Percentiles rank a stretch among this genome's conserved stretches.
Evolutionary conservation across 2,797 vertebrate genomes (phyloP).

Genomic region (Neoniphon sammara): DNA sequence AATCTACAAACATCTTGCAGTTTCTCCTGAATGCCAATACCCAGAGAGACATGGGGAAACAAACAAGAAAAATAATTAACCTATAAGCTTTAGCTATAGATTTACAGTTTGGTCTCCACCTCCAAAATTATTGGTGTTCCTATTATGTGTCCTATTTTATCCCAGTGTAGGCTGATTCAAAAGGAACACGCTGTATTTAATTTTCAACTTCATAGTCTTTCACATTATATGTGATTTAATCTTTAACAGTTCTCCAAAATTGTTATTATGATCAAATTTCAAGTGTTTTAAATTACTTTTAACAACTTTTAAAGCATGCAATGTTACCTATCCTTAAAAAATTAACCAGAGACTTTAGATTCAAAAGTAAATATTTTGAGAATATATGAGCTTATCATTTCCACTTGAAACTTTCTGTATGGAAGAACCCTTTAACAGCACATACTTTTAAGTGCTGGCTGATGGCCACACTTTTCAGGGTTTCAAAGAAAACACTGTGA

Average conservation of each 20-base stretch:
- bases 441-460: constrained; percentile 70
- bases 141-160: constrained; percentile 1
- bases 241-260: constrained; percentile 14
- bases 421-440: constrained; percentile 52
- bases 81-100: constrained; percentile 11
- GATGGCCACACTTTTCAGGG: constrained; percentile 62
- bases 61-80: constrained; percentile 15
- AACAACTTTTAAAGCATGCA: constrained; percentile 9
- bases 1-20: no score
- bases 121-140: constrained; percentile 4
- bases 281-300: constrained; percentile 31
- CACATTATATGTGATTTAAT: constrained; percentile 1
- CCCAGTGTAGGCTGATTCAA: not conserved
- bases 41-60: not conserved
- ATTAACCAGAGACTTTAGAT: constrained; percentile 36
- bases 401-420: constrained; percentile 53
- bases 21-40: not conserved
- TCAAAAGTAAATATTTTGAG: constrained; percentile 53
- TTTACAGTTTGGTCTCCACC: constrained; percentile 32
- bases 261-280: constrained; percentile 18
- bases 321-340: constrained; percentile 32
- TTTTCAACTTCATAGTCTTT: not conserved
- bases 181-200: constrained; percentile 19
- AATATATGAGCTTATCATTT: constrained; percentile 53
- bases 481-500: constrained; percentile 77